Evolutionary conservation across 2,113 vertebrate genomes (phyloP).

Genomic region (Sardina pilchardus): DNA sequence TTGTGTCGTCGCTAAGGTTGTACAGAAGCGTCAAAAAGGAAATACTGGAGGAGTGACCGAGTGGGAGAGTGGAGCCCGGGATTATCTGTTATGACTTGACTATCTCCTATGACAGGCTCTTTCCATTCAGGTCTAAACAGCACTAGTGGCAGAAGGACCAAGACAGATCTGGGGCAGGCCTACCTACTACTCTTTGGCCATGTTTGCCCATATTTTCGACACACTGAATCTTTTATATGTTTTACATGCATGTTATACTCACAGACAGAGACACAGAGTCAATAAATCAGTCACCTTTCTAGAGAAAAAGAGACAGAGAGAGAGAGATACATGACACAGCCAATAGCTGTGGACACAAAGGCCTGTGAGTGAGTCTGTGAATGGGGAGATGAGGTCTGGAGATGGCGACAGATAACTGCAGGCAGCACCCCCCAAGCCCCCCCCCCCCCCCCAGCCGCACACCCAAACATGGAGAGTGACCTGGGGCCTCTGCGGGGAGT

Average conservation of each 20-base stretch:
- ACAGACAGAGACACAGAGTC: neutral
- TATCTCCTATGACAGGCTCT: neutral
- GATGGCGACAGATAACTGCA: neutral
- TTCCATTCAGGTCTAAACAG: neutral
- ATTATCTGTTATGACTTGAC: neutral
- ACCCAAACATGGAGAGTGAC: constrained; percentile 32
- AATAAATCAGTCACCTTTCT: no score
- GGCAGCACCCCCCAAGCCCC: neutral
- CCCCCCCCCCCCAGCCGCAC: constrained; percentile 17
- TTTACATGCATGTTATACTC: neutral
- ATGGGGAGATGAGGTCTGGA: neutral
- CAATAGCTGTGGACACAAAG: neutral
- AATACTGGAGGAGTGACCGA: neutral
- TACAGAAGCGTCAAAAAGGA: neutral
- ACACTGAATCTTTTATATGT: neutral
- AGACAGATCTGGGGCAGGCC: neutral
- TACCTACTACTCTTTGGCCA: neutral
- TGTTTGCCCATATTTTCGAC: neutral
- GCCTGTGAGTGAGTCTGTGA: neutral
- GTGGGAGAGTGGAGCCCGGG: neutral
- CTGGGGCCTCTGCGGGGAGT: constrained; percentile 39
- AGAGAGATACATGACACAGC: neutral
- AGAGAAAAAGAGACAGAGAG: neutral
- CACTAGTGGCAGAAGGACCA: neutral
- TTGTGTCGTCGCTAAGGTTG: neutral